Conservation (phyloP, 2,797 vertebrate genomes). For the Denticeps clupeoides region DNA sequence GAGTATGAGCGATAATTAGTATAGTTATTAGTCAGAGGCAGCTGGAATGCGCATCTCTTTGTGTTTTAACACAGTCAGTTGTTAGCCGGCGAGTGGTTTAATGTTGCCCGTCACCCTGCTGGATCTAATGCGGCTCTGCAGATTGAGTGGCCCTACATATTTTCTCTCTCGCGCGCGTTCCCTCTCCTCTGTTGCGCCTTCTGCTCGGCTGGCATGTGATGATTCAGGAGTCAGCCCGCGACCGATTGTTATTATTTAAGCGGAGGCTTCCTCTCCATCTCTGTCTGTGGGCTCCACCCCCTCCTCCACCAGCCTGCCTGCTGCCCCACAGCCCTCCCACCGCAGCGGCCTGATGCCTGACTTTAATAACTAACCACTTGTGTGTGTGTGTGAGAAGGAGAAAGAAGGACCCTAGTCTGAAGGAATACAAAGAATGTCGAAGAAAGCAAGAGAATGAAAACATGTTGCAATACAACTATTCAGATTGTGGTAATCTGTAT, state of each 20-base stretch:
- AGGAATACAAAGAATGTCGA: too few species aligned
- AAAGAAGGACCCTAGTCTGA: too few species aligned
- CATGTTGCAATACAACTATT: constrained; percentile 8
- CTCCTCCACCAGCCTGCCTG: neutral
- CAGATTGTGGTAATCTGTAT: constrained; percentile 8
- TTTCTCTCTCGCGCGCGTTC: neutral
- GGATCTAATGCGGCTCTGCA: too few species aligned
- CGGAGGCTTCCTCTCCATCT: constrained; percentile 13
- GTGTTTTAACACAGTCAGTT: too few species aligned
- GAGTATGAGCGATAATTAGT: too few species aligned
- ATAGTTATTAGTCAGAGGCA: too few species aligned
- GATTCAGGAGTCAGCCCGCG: constrained; percentile 26
- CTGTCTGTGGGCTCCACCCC: too few species aligned
- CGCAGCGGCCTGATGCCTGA: neutral
- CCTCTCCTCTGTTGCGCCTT: neutral
- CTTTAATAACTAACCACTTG: neutral
- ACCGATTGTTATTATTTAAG: constrained; percentile 30
- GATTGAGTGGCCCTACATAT: too few species aligned
- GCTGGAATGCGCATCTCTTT: too few species aligned
- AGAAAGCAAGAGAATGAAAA: too few species aligned
- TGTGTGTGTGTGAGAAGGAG: neutral
- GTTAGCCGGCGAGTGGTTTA: too few species aligned
- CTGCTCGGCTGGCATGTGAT: constrained; percentile 14
- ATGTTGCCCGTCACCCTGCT: too few species aligned
- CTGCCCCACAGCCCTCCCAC: neutral